Conservation (phyloP, 2,113 vertebrate species). For the Dasyornis broadbenti region DNA sequence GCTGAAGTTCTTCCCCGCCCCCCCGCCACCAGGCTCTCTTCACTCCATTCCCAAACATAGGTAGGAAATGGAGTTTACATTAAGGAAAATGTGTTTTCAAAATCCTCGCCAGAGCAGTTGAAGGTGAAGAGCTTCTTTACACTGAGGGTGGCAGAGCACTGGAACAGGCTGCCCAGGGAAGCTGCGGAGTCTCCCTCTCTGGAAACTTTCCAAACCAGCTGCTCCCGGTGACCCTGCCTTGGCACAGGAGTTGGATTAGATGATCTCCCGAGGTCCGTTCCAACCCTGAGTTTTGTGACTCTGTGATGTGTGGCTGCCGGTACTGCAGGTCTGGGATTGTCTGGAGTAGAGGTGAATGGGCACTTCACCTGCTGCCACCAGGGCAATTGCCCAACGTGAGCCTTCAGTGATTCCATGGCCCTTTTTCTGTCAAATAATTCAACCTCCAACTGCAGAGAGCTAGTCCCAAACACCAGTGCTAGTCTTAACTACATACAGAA, state of each 20-base stretch:
- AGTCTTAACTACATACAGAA: neutral
- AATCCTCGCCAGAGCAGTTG: neutral
- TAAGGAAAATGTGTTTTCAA: neutral
- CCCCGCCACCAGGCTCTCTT: accelerated
- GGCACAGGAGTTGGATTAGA: neutral
- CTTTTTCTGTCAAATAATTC: neutral
- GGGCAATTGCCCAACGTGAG: accelerated
- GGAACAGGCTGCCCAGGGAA: too few relatives aligned
- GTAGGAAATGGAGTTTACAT: neutral
- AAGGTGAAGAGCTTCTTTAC: neutral
- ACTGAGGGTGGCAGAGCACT: neutral
- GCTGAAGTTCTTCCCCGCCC: too few relatives aligned
- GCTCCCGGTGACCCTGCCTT: neutral
- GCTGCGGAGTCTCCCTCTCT: neutral
- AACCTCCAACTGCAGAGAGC: neutral
- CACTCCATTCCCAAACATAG: accelerated
- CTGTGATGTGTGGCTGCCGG: accelerated
- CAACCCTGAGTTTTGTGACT: neutral
- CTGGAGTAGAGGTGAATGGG: neutral
- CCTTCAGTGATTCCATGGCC: neutral
- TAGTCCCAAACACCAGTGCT: neutral
- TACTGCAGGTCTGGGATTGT: too few relatives aligned
- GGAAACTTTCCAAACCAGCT: neutral
- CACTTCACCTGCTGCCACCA: accelerated
- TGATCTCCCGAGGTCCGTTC: neutral